phyloP scores from a whole-genome alignment of 2,888 invertebrate genomes.

The Troglohyphantes excavatus region DNA sequence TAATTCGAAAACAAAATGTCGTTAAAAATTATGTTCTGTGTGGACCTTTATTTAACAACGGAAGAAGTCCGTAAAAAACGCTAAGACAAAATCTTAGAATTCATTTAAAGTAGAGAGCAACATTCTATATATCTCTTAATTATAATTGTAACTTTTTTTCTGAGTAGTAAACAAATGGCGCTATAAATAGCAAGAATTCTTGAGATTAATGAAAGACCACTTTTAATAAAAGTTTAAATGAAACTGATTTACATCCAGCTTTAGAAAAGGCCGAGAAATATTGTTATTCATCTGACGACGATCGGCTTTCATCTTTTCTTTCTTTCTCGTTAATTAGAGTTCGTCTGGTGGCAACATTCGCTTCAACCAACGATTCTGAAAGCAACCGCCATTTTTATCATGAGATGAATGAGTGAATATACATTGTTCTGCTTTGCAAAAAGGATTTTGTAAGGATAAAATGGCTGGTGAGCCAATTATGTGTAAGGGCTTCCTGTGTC shows the following conservation, averaged over 20 bases:
- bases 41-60: too few relatives aligned
- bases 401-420: background rate
- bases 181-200: background rate
- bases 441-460: slow-evolving; percentile 12
- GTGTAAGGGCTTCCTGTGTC: slow-evolving; percentile 16
- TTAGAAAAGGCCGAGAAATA: background rate
- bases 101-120: too few relatives aligned
- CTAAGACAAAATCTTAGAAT: too few relatives aligned
- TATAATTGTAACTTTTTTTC: background rate
- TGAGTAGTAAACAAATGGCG: background rate
- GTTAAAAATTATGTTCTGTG: too few relatives aligned
- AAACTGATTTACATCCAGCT: background rate
- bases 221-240: slow-evolving; percentile 10
- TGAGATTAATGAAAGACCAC: background rate
- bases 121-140: background rate
- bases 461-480: background rate
- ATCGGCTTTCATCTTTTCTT: slow-evolving; percentile 32
- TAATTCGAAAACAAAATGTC: too few relatives aligned
- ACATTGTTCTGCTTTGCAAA: slow-evolving; percentile 6
- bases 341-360: slow-evolving; percentile 22
- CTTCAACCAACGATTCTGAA: slow-evolving; percentile 6
- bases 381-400: slow-evolving; percentile 7
- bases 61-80: too few relatives aligned
- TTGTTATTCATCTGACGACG: slow-evolving; percentile 20
- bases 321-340: slow-evolving; percentile 36